A percentile compares a stretch with the other conserved stretches of the same genome.
Evolutionary conservation across 2,113 vertebrate genomes (phyloP).

Genomic region (Pao palembangensis): DNA sequence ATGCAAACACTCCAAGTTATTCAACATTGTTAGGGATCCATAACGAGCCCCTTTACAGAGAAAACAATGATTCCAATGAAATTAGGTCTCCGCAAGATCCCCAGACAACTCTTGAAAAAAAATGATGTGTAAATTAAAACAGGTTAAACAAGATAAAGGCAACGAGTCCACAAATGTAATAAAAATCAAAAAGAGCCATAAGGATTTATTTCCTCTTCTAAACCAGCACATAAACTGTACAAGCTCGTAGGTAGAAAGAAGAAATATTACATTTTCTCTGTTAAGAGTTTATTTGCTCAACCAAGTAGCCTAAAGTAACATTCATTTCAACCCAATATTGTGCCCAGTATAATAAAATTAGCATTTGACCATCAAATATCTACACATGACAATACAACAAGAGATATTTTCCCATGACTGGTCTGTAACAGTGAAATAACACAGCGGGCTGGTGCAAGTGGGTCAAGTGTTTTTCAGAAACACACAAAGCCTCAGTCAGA

Average conservation of each 20-base stretch:
- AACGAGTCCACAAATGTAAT: not conserved
- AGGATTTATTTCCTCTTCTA: no score
- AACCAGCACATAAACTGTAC: no score
- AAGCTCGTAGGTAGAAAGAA: not conserved
- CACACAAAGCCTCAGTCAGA: not conserved
- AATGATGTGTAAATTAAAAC: constrained; percentile 9
- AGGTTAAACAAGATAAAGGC: constrained; percentile 10
- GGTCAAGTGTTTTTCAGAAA: constrained; percentile 1
- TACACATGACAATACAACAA: no score
- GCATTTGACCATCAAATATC: no score
- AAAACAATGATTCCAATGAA: constrained; percentile 34
- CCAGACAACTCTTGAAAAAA: constrained; percentile 15
- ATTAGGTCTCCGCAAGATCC: constrained; percentile 20
- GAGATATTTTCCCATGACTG: no score
- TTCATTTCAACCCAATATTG: not conserved
- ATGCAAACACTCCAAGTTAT: constrained; percentile 48
- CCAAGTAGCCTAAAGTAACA: not conserved
- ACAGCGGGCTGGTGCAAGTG: not conserved
- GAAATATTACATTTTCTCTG: not conserved
- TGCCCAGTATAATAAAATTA: no score
- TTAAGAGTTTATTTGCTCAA: not conserved
- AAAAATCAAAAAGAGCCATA: no score
- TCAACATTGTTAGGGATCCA: constrained; percentile 20
- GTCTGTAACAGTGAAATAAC: not conserved
- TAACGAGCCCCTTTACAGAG: constrained; percentile 30